A percentile compares a stretch with the other conserved stretches of the same genome.
Evolutionary conservation across 2,797 vertebrate genomes (phyloP).

Genomic region (Caiman crocodilus): DNA sequence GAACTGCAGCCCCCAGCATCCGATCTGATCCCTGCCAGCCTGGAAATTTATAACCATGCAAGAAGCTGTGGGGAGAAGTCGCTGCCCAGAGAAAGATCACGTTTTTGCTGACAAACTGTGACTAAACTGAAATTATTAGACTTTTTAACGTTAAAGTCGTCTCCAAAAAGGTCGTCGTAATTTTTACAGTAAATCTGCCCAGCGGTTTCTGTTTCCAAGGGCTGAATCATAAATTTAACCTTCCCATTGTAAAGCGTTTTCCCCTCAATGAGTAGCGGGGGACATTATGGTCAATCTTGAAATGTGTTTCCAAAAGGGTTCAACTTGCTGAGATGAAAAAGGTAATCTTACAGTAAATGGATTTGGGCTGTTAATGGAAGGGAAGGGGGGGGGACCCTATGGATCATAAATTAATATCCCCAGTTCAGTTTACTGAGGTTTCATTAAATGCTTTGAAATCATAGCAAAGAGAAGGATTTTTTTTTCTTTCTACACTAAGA

Average conservation of each 20-base stretch:
- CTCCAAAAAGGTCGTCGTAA: neutral
- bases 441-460: neutral
- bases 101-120: neutral
- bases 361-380: neutral
- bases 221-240: neutral
- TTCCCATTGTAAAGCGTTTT: neutral
- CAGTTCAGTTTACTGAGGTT: neutral
- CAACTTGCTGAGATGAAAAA: neutral
- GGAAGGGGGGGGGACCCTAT: too few species aligned
- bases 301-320: neutral
- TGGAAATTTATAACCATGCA: neutral
- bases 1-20: neutral
- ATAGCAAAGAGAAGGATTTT: neutral
- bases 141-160: neutral
- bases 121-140: conserved; percentile 9
- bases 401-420: neutral
- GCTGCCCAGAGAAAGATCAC: neutral
- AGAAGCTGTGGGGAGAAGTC: neutral
- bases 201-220: neutral
- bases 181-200: conserved; percentile 22
- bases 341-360: neutral
- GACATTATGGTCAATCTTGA: too few species aligned
- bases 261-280: too few species aligned
- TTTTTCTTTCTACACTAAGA: neutral
- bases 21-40: conserved; percentile 17